Conservation (phyloP, 2,888 invertebrate species). For the Pseudoips prasinana region DNA sequence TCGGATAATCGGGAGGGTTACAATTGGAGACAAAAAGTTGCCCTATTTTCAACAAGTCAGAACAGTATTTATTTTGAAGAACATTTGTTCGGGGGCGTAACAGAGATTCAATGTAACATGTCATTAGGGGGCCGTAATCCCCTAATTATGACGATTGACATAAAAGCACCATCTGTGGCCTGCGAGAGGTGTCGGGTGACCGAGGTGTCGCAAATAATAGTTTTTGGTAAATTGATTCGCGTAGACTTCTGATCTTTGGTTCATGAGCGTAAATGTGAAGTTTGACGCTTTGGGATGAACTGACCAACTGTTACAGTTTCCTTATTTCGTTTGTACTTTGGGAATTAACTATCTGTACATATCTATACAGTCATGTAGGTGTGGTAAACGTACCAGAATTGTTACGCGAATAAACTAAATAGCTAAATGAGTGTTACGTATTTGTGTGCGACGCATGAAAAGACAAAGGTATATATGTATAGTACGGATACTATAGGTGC, state of each 20-base stretch:
- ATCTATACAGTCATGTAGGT: too few species aligned
- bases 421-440: too few species aligned
- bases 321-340: too few species aligned
- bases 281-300: not conserved
- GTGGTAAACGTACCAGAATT: too few species aligned
- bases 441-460: too few species aligned
- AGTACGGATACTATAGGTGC: too few species aligned
- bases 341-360: too few species aligned
- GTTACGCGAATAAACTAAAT: too few species aligned
- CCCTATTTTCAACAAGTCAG: slow-evolving; percentile 46
- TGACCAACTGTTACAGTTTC: too few species aligned
- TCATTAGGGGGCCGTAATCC: slow-evolving; percentile 77
- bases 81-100: slow-evolving; percentile 78
- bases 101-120: slow-evolving; percentile 75
- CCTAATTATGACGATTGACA: slow-evolving; percentile 82
- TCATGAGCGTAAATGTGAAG: not conserved
- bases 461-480: too few species aligned
- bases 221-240: slow-evolving; percentile 42
- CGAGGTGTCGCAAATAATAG: slow-evolving; percentile 36
- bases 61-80: slow-evolving; percentile 61
- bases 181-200: slow-evolving; percentile 72
- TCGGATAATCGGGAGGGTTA: slow-evolving; percentile 7
- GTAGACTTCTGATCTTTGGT: slow-evolving; percentile 18
- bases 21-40: slow-evolving; percentile 26
- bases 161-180: slow-evolving; percentile 78